Conservation (phyloP, 2,797 vertebrate genomes). For the Rhodeus uyekii region DNA sequence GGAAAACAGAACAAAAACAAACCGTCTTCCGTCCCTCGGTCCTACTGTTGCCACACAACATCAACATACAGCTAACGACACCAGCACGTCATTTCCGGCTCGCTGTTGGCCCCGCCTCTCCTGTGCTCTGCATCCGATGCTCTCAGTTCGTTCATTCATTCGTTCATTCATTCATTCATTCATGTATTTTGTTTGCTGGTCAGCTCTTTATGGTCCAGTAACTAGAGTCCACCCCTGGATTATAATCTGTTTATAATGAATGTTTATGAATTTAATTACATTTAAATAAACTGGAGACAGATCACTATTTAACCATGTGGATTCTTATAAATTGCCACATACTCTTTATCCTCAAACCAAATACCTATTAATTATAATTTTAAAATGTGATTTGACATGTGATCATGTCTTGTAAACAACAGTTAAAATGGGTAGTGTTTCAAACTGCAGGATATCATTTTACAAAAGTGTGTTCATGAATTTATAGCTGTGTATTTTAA, state of each 20-base stretch:
- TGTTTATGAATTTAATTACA: background rate
- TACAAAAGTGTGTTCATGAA: background rate
- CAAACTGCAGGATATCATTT: background rate
- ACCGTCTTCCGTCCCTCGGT: constrained; percentile 65
- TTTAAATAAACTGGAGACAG: background rate
- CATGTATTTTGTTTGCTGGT: background rate
- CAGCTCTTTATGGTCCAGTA: background rate
- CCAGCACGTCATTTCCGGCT: constrained; percentile 74
- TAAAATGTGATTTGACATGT: background rate
- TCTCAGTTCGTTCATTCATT: constrained; percentile 2
- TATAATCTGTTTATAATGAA: background rate
- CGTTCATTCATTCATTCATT: background rate
- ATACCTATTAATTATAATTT: background rate
- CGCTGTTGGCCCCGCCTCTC: background rate
- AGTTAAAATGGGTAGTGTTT: background rate
- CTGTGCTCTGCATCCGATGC: background rate
- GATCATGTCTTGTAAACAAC: background rate
- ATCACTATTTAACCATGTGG: background rate
- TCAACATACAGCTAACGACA: constrained; percentile 79
- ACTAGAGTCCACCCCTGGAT: background rate
- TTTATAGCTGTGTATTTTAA: background rate
- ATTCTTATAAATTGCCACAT: background rate
- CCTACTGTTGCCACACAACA: constrained; percentile 77
- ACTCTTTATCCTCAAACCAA: background rate
- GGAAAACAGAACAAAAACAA: constrained; percentile 77